Evolutionary conservation across 2,797 vertebrate species (phyloP).

Genomic region (Artibeus jamaicensis): DNA sequence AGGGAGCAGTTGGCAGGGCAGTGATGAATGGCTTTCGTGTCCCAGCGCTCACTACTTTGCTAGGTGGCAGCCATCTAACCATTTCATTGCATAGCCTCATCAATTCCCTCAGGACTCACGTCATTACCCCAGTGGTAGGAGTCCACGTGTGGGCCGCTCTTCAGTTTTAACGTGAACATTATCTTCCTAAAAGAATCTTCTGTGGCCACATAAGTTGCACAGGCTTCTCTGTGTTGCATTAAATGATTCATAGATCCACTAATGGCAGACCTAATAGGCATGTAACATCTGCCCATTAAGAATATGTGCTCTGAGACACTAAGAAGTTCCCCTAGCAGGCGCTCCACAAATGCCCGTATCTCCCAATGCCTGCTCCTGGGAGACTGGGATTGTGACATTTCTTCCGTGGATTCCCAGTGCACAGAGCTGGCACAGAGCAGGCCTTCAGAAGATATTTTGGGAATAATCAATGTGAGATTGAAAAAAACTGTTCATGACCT

Average conservation of each 20-base stretch:
- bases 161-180: background rate
- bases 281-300: conserved; percentile 47
- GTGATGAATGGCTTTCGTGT: background rate
- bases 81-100: background rate
- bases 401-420: background rate
- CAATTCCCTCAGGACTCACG: background rate
- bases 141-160: background rate
- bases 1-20: background rate
- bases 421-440: background rate
- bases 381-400: background rate
- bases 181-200: conserved; percentile 30
- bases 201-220: background rate
- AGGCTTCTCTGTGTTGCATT: conserved; percentile 26
- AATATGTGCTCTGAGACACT: background rate
- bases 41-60: background rate
- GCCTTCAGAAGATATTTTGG: background rate
- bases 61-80: background rate
- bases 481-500: background rate
- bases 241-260: conserved; percentile 37
- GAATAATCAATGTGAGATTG: background rate
- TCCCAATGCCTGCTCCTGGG: background rate
- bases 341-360: background rate
- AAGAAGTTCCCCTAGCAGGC: background rate
- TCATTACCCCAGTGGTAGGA: background rate
- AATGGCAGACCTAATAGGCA: conserved; percentile 23